Evolutionary conservation across 1,140 invertebrate genomes (phyloP), one percentile per base, ranked within the genome.

Genomic region (Cherax quadricarinatus): DNA sequence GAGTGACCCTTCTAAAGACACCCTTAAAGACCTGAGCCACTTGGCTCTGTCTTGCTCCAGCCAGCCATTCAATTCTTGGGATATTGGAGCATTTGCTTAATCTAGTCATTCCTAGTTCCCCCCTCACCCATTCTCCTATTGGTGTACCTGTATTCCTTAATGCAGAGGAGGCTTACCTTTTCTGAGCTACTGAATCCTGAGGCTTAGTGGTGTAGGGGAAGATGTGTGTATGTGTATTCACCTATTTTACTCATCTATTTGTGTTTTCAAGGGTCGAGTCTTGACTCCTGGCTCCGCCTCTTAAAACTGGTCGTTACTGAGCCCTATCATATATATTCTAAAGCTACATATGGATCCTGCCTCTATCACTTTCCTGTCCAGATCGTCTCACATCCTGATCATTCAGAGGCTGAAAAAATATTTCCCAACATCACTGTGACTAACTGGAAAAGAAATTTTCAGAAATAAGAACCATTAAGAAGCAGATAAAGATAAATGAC

Each of bases 81-180:
- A 41, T 86, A 86, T 86, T 66, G 84, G 62, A 41, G 62, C 84
- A 86, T 86, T 86, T 86, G 84, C 84, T 73, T 86, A 86, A 86
- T 86, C 62, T 49, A 62, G 66, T 86, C 84, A 86, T 86, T 86
- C 62, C 57, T 73, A 86, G 84, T 86, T 86, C 84, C 84, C 84
- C 48, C 30, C 60, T 41, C 51, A 14, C 62, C 84, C 84, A 86
- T 86, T 86, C 7, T 86, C n/a, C 73, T 86, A 86, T 86, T 86
- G 84, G 84, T 70, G 9, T 86, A 86, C 84, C 84, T 86, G 81
- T 57, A 57, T 86, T 48, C 62, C 73, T 70, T 86, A 66, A 86
- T 70, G 84, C 60, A 86, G 21, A 49, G 60, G 48, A 14, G 30
- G 7, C 48, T 86, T 24, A 16, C 84, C 21, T 86, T 41, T 73